A percentile compares a stretch with the other conserved stretches of the same genome.
Evolutionary conservation across 2,888 invertebrate species (phyloP).

Genomic region (Cabera pusaria): DNA sequence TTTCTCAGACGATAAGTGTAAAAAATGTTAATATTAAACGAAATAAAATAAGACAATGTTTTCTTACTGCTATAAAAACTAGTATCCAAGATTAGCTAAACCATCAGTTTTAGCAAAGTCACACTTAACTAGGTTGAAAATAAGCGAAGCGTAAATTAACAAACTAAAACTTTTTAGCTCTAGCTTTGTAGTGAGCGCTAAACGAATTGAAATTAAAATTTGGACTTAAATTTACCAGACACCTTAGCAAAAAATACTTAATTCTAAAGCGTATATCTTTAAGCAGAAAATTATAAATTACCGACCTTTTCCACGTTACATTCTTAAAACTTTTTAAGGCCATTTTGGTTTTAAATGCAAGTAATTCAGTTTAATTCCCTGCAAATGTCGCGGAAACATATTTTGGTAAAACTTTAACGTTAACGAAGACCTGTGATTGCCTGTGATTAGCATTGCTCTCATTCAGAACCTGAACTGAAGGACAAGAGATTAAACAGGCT

Average conservation of each 20-base stretch:
- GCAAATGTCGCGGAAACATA: conserved; percentile 45
- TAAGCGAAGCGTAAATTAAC: conserved; percentile 15
- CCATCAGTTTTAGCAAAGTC: too few species aligned
- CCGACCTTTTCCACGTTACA: background rate
- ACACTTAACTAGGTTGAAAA: conserved; percentile 1
- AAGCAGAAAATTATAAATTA: conserved; percentile 1
- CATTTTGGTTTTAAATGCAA: conserved; percentile 37
- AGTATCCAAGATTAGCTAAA: conserved; percentile 9
- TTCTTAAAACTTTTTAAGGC: conserved; percentile 4
- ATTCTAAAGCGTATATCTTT: background rate
- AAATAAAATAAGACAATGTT: too few species aligned
- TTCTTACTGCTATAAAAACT: too few species aligned
- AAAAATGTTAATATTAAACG: too few species aligned
- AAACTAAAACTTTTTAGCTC: too few species aligned
- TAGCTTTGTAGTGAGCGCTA: background rate
- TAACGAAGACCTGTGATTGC: conserved; percentile 21
- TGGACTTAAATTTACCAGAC: background rate
- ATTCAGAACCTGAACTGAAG: too few species aligned
- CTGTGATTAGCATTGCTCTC: conserved; percentile 33
- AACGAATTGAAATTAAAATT: conserved; percentile 4
- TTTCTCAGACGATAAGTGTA: too few species aligned
- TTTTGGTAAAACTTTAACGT: conserved; percentile 39
- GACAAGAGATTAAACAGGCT: too few species aligned
- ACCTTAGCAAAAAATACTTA: background rate
- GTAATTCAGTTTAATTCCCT: conserved; percentile 52